Conservation (phyloP, 2,797 vertebrate species). For the Perdix hodgsoniae region DNA sequence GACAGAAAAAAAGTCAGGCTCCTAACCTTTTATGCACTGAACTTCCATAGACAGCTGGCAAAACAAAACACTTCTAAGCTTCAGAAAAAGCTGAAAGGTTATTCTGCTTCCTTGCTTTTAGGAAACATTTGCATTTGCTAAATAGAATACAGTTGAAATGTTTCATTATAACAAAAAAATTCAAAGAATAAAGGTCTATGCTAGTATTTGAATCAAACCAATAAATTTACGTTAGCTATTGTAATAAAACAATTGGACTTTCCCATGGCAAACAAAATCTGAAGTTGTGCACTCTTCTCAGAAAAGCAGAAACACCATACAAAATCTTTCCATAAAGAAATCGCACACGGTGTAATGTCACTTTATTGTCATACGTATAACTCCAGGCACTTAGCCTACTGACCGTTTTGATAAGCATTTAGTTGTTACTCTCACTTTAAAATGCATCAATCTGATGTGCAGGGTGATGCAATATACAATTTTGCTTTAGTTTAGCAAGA, state of each 20-base stretch:
- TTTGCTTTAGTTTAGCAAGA: neutral
- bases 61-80: slow-evolving; percentile 78
- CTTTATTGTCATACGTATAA: neutral
- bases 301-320: neutral
- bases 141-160: slow-evolving; percentile 50
- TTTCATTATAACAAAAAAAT: neutral
- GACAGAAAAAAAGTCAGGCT: slow-evolving; percentile 81
- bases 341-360: neutral
- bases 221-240: neutral
- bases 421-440: neutral
- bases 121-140: slow-evolving; percentile 57
- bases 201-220: slow-evolving; percentile 13
- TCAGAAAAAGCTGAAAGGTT: slow-evolving; percentile 59
- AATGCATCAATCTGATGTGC: neutral
- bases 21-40: slow-evolving; percentile 82
- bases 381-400: neutral
- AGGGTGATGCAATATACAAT: neutral
- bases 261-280: neutral
- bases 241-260: slow-evolving; percentile 24
- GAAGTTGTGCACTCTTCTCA: neutral
- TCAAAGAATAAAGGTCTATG: neutral
- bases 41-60: slow-evolving; percentile 81
- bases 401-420: neutral
- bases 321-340: neutral
- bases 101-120: slow-evolving; percentile 63